Base-by-base conservation (phyloP, 2,113 vertebrate genomes). In the Pica pica region DNA sequence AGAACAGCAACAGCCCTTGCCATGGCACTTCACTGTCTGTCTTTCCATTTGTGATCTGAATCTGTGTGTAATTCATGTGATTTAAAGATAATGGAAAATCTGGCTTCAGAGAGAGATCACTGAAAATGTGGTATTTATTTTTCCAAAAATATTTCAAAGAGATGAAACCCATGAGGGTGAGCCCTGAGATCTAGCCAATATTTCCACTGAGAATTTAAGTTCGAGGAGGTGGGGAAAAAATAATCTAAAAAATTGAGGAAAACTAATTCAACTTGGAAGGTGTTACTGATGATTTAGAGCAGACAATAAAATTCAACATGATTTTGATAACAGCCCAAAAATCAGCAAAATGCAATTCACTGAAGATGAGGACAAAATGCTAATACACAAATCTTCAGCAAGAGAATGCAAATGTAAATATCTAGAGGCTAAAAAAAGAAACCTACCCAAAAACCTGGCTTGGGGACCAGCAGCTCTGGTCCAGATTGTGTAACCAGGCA, bases 191-290 rank as follows among this genome's bases (percentile, higher is more conserved):
- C 20, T n/a, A 74, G 21, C 16, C 50, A 46, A 17, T 35, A 63
- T 20, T 52, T 60, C 52, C 49, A 65, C 1, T 73, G 71, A 73
- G 37, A 67, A 59, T 55, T 64, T 21, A 65, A 63, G 17, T 50
- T 81, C 0, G 0, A n/a, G 44, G 7, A 69, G 4, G 1, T 12
- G 3, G 6, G 8, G 24, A 1, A 31, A 52, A 52, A 57, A 56
- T 12, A 17, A 53, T 37, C 13, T 19, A 30, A 84, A 82, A 78
- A 73, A 19, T 18, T 71, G 61, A 68, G 44, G 15, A 65, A 53
- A 92, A 61, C 1, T 7, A 18, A 77, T 28, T 95, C 24, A 73
- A 14, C 18, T 21, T 41, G 15, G 39, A 83, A 77, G 13, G 8
- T 89, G 55, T 11, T 70, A 41, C 15, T 33, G 37, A 47, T 28